These are phyloP conservation scores for Athalia circularis DNA, from an alignment of 2,888 invertebrate genomes.

Conservation along the genomic window DNA sequence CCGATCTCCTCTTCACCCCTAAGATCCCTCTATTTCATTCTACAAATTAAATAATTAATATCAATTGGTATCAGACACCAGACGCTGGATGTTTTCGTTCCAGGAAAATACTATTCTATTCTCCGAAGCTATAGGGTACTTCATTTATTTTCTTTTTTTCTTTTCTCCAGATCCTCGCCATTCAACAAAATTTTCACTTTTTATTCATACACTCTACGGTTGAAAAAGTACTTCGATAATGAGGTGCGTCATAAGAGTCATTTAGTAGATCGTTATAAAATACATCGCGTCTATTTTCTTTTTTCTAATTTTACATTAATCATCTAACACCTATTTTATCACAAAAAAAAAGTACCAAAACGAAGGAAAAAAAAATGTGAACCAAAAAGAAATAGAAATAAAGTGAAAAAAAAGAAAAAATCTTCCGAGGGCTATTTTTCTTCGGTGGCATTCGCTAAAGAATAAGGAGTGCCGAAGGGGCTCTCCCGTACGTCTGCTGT, in stretches of 20 bases:
- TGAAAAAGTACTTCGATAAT: too few relatives aligned
- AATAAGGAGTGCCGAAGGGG: slow-evolving; percentile 31
- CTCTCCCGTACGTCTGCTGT: slow-evolving; percentile 13
- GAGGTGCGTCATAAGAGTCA: too few relatives aligned
- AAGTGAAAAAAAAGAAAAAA: background rate
- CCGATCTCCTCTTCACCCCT: slow-evolving; percentile 17
- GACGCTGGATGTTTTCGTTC: too few relatives aligned
- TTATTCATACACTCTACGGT: too few relatives aligned
- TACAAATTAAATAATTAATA: slow-evolving; percentile 3
- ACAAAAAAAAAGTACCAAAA: background rate
- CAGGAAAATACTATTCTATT: background rate
- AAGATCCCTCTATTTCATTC: background rate
- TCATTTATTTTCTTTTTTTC: background rate
- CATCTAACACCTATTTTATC: background rate
- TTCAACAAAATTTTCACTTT: background rate
- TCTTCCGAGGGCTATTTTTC: slow-evolving; percentile 28
- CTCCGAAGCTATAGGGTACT: background rate
- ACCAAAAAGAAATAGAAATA: background rate
- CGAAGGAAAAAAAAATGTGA: background rate
- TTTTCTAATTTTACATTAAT: too few relatives aligned
- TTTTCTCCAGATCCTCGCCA: background rate
- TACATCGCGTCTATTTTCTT: too few relatives aligned
- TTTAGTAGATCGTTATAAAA: too few relatives aligned
- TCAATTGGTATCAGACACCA: background rate
- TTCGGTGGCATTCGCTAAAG: slow-evolving; percentile 24